Evolutionary conservation across 2,888 invertebrate species (phyloP).

Genomic region (Idaea biselata): DNA sequence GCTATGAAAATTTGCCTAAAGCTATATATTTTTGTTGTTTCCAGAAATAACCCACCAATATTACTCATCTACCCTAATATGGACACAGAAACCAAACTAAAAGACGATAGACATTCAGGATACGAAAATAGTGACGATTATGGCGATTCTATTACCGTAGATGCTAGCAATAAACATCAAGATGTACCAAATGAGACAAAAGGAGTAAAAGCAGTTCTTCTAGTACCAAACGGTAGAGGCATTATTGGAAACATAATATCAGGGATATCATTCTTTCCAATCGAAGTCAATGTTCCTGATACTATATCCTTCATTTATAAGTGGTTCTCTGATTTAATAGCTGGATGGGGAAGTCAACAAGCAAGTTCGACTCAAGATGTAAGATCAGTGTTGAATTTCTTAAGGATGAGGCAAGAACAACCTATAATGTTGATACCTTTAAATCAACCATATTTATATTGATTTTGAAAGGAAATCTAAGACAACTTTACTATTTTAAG

Average conservation of each 20-base stretch:
- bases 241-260: conserved; percentile 73
- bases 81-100: conserved; percentile 26
- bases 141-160: conserved; percentile 54
- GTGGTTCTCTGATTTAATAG: conserved; percentile 54
- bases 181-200: conserved; percentile 6
- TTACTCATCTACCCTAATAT: conserved; percentile 41
- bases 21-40: conserved; percentile 20
- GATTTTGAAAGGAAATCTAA: not conserved
- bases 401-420: conserved; percentile 32
- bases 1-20: conserved; percentile 41
- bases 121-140: conserved; percentile 40
- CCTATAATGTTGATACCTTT: conserved; percentile 53
- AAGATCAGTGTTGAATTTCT: conserved; percentile 35
- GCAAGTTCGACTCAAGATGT: conserved; percentile 24
- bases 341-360: conserved; percentile 51
- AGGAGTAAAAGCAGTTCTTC: conserved; percentile 39
- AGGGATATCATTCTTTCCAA: conserved; percentile 78
- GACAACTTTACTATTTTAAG: not conserved
- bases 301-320: conserved; percentile 68
- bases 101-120: conserved; percentile 31
- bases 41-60: conserved; percentile 47
- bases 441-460: conserved; percentile 18
- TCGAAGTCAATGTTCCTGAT: conserved; percentile 84
- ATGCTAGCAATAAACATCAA: conserved; percentile 41
- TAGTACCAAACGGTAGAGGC: conserved; percentile 47